Conservation (phyloP, 2,888 invertebrate species). For the Machimus atricapillus region DNA sequence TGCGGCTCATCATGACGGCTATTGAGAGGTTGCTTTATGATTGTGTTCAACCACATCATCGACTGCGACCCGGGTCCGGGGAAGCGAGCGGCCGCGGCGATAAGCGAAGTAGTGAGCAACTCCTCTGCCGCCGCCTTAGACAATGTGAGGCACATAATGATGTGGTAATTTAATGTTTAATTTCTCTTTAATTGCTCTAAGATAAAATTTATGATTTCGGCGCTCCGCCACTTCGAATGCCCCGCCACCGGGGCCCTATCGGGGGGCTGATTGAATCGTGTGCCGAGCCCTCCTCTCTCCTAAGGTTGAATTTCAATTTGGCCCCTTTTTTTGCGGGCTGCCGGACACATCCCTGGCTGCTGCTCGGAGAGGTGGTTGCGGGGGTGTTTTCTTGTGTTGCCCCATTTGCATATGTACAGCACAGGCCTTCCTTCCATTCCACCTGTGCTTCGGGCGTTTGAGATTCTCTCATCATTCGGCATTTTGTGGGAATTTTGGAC, state of each 20-base stretch:
- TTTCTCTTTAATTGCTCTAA: constrained; percentile 52
- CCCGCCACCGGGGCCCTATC: not conserved
- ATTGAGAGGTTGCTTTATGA: constrained; percentile 36
- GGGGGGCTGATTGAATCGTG: constrained; percentile 20
- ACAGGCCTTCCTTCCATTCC: not conserved
- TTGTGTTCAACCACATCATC: constrained; percentile 42
- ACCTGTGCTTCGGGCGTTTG: not conserved
- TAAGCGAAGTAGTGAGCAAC: constrained; percentile 20
- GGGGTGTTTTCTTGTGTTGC: not conserved
- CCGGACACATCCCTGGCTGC: not conserved
- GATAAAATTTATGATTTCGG: constrained; percentile 48
- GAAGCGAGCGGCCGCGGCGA: not conserved
- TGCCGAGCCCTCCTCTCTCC: not conserved
- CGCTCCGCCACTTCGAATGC: not conserved
- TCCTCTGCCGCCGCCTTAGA: constrained; percentile 7
- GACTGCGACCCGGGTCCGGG: constrained; percentile 1
- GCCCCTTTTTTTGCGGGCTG: not conserved
- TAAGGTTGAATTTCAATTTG: not conserved
- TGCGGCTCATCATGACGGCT: constrained; percentile 19
- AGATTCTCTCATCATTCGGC: not conserved
- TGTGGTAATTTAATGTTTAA: constrained; percentile 53
- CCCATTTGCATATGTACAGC: not conserved
- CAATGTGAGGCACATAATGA: constrained; percentile 45
- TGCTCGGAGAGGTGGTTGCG: not conserved
- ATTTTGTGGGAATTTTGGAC: not conserved